Evolutionary conservation across 2,113 vertebrate genomes (phyloP).

Genomic region (Dasyurus viverrinus): DNA sequence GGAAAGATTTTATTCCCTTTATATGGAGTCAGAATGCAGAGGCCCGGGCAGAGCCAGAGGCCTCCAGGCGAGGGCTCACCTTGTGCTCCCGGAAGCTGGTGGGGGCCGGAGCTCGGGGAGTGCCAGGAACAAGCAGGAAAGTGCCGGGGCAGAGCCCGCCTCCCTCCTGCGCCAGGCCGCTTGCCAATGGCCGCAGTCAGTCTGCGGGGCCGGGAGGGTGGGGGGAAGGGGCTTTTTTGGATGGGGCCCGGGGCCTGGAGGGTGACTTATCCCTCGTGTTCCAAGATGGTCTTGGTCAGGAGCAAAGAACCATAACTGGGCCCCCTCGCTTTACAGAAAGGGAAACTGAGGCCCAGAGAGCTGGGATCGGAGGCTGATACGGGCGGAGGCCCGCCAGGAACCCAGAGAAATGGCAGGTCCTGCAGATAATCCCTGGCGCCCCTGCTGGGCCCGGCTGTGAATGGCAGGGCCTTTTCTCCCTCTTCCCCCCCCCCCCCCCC

Average conservation of each 20-base stretch:
- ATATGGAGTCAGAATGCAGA: accelerated
- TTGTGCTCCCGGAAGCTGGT: not conserved
- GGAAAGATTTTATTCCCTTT: not conserved
- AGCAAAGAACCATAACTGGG: not conserved
- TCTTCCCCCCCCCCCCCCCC: too few relatives aligned
- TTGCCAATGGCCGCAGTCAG: not conserved
- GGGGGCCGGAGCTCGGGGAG: not conserved
- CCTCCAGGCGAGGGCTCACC: not conserved
- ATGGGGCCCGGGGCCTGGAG: too few relatives aligned
- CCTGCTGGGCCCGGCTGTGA: not conserved
- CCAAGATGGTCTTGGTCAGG: not conserved
- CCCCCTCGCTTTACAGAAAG: not conserved
- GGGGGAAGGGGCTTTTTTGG: not conserved
- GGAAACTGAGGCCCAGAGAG: not conserved
- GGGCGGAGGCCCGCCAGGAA: too few relatives aligned
- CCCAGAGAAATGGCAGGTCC: not conserved
- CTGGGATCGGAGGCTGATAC: too few relatives aligned
- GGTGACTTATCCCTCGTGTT: not conserved
- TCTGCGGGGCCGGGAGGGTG: too few relatives aligned
- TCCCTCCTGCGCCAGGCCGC: not conserved
- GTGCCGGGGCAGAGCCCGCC: not conserved
- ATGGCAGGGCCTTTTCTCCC: not conserved
- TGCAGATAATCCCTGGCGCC: not conserved
- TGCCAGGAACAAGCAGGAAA: not conserved
- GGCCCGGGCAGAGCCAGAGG: not conserved